Evolutionary conservation across 2,888 invertebrate genomes (phyloP).

Genomic region (Sthenelais limicola): DNA sequence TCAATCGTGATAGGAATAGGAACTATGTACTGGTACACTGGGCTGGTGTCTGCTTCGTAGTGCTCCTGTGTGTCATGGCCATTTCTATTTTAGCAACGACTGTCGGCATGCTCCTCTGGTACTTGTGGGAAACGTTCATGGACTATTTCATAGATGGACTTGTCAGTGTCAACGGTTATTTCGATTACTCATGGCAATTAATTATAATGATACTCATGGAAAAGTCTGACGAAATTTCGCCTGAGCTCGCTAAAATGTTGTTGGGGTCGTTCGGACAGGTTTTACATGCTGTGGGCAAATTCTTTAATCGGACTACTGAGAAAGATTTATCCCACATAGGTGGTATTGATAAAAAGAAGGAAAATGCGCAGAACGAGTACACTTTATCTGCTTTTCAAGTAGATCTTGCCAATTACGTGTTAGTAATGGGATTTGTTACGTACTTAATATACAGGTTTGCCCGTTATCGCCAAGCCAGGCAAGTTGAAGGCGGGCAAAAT

Average conservation of each 20-base stretch:
- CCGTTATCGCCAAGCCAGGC: slow-evolving; percentile 23
- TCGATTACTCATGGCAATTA: slow-evolving; percentile 33
- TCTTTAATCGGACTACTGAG: slow-evolving; percentile 23
- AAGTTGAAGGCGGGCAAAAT: too few species aligned
- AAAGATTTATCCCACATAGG: neutral
- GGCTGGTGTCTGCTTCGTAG: slow-evolving; percentile 41
- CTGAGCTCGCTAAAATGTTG: slow-evolving; percentile 32
- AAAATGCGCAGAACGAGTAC: slow-evolving; percentile 11
- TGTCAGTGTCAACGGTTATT: slow-evolving; percentile 22
- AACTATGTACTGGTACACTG: slow-evolving; percentile 35
- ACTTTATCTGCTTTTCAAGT: slow-evolving; percentile 34
- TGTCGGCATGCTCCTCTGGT: slow-evolving; percentile 39
- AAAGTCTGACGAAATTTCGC: slow-evolving; percentile 25
- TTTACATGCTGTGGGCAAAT: slow-evolving; percentile 35
- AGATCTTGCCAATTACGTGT: slow-evolving; percentile 40
- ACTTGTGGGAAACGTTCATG: slow-evolving; percentile 39
- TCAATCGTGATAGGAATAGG: slow-evolving; percentile 5
- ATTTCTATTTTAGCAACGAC: slow-evolving; percentile 33
- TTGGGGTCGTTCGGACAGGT: slow-evolving; percentile 32
- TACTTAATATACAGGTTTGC: slow-evolving; percentile 38
- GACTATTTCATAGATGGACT: slow-evolving; percentile 37
- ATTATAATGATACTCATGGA: slow-evolving; percentile 27
- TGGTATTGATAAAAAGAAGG: neutral
- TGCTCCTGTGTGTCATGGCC: slow-evolving; percentile 33
- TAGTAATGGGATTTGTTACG: slow-evolving; percentile 33